Percentiles rank a stretch among this genome's conserved stretches.
phyloP scores from a whole-genome alignment of 2,113 vertebrate species.

The Zapornia atra region DNA sequence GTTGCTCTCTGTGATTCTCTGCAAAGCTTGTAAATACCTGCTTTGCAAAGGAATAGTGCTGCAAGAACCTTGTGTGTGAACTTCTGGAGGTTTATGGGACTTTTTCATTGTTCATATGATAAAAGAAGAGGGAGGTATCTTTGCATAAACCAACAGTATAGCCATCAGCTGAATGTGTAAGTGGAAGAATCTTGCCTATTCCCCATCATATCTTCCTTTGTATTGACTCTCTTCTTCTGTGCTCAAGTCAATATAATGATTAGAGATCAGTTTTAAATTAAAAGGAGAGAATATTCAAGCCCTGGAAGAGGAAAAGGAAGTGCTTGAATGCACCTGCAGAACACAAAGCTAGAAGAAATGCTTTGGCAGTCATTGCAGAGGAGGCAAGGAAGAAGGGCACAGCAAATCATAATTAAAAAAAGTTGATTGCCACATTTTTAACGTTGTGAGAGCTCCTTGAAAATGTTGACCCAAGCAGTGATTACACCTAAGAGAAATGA shows the following conservation, averaged over 20 bases:
- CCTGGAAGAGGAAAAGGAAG: neutral
- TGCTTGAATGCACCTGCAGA: neutral
- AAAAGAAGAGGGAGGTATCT: neutral
- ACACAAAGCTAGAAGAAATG: neutral
- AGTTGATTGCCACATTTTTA: slow-evolving; percentile 25
- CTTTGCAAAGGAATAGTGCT: neutral
- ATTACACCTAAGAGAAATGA: slow-evolving; percentile 39
- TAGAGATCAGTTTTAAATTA: slow-evolving; percentile 32
- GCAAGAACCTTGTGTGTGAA: neutral
- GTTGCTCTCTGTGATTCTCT: slow-evolving; percentile 18
- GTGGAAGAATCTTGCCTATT: neutral
- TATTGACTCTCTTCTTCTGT: neutral
- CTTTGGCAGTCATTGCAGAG: neutral
- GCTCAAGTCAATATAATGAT: neutral
- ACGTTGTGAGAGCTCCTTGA: slow-evolving; percentile 25
- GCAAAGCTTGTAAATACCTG: slow-evolving; percentile 19
- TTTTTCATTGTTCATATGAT: neutral
- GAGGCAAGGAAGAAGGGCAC: neutral
- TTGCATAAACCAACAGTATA: neutral
- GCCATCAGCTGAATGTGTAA: neutral
- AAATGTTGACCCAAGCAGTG: slow-evolving; percentile 44
- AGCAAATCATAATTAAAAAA: slow-evolving; percentile 34
- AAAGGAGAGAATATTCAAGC: neutral
- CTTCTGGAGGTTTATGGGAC: neutral
- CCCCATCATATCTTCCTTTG: neutral